Percentiles rank a stretch among this genome's conserved stretches.
Conservation (phyloP, 1,140 invertebrate species). For the Zaprionus lachaisei region DNA sequence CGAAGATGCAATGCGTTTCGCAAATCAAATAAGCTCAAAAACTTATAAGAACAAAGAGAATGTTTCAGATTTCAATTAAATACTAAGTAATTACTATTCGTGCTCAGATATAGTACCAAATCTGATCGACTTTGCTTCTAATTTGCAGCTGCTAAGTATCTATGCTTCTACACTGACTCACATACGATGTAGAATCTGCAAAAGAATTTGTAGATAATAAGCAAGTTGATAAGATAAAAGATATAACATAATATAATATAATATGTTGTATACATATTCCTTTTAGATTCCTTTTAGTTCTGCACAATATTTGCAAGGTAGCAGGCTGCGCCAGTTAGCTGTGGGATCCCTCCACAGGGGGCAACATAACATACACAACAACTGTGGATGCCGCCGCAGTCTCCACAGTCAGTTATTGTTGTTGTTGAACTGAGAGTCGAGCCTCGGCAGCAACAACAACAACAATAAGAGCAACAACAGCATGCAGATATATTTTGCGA, state of each 20-base stretch:
- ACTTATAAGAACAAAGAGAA: too few species aligned
- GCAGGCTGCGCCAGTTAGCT: slow-evolving; percentile 4
- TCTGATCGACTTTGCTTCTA: neutral
- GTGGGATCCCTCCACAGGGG: neutral
- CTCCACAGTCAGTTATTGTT: neutral
- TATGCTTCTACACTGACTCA: neutral
- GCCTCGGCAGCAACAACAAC: slow-evolving; percentile 3
- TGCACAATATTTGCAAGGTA: neutral
- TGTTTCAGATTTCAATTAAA: too few species aligned
- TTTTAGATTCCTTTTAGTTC: neutral
- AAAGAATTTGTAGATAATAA: neutral
- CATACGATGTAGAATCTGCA: neutral
- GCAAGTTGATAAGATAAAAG: too few species aligned
- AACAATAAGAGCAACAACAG: slow-evolving; percentile 11
- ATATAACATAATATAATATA: neutral
- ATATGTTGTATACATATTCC: neutral
- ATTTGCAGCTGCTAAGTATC: too few species aligned
- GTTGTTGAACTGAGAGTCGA: slow-evolving; percentile 15
- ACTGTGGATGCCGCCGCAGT: slow-evolving; percentile 38
- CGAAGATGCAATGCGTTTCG: too few species aligned
- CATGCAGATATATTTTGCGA: slow-evolving; percentile 45
- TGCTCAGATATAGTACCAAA: too few species aligned
- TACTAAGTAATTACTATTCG: too few species aligned
- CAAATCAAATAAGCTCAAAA: too few species aligned
- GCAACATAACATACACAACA: slow-evolving; percentile 25